Evolutionary conservation across 2,888 invertebrate species (phyloP), one percentile per base, ranked within the genome.

Genomic region (Trichogramma dendrolimi): DNA sequence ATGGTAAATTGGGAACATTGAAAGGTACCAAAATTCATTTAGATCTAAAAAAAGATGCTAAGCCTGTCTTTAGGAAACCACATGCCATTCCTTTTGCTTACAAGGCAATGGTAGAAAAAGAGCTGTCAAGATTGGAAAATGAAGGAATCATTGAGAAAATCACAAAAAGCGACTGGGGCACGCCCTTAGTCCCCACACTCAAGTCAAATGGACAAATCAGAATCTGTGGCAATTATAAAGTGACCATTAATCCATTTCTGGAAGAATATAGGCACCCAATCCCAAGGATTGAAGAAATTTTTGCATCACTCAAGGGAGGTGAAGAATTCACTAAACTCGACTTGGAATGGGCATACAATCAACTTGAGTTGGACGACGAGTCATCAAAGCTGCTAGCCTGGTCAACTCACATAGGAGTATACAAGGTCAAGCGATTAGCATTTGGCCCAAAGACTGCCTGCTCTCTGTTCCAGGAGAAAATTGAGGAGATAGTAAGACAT

Each of bases 381-480:
- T 67, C 75, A 2, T 67, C 69, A 49, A 66, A 70, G 27, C 52
- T 72, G 7, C 64, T 70, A 27, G 71, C 75, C 1, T 68, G 72
- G 48, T 69, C 66, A 46, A 77, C 77, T 1, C 74, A 75, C 42
- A 70, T 71, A 50, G 77, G 78, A 0, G n/a, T 80, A 4, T 79
- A 67, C 40, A 5, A 40, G 38, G 52, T 11, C 44, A 66, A 44
- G 38, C 27, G 62, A n/a, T 57, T 76, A 39, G 53, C 50, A 46
- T 58, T 55, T 38, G 58, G 61, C 3, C 27, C 61, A 5, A 41
- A 62, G 10, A 62, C 66, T 10, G 65, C 63, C 58, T 75, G 75
- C 38, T 73, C 73, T 47, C 66, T 70, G 14, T 76, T 76, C 65
- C 73, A 76, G 60, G 70, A 67, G 52, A 64, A 68, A 40, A 72